Conservation (phyloP, 1,140 invertebrate species). For the Polypedilum vanderplanki region DNA sequence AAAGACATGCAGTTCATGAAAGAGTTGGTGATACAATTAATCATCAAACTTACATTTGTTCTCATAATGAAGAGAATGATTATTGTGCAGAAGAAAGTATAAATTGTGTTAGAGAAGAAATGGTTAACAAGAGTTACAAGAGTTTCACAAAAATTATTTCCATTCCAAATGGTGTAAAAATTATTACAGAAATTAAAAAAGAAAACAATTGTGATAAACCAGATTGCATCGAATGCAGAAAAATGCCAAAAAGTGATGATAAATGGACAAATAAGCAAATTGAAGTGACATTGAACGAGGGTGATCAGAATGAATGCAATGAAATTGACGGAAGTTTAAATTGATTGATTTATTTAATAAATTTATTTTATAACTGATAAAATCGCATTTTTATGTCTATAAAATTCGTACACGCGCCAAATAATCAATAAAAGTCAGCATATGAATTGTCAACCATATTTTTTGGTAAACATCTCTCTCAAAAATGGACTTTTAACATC, state of each 20-base stretch:
- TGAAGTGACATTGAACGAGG: background rate
- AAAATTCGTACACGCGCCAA: no score
- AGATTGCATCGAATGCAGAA: background rate
- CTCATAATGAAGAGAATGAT: background rate
- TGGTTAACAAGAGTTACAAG: background rate
- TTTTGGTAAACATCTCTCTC: no score
- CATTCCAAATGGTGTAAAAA: conserved; percentile 2
- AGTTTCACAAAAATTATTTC: background rate
- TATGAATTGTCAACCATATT: no score
- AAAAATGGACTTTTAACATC: no score
- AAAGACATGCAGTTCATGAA: background rate
- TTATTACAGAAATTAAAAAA: background rate
- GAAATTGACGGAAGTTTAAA: background rate
- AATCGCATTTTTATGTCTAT: no score
- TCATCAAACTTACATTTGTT: background rate
- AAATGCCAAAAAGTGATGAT: background rate
- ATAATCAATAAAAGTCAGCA: no score
- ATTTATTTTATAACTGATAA: no score
- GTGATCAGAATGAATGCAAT: background rate
- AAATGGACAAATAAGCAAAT: conserved; percentile 1
- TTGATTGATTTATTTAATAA: no score
- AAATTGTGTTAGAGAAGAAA: background rate
- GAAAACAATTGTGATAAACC: background rate
- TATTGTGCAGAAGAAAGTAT: background rate
- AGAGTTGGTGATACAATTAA: background rate